These are phyloP conservation scores for Chloroclystis v-ata DNA, from an alignment of 2,888 invertebrate species.

Conservation along the genomic window DNA sequence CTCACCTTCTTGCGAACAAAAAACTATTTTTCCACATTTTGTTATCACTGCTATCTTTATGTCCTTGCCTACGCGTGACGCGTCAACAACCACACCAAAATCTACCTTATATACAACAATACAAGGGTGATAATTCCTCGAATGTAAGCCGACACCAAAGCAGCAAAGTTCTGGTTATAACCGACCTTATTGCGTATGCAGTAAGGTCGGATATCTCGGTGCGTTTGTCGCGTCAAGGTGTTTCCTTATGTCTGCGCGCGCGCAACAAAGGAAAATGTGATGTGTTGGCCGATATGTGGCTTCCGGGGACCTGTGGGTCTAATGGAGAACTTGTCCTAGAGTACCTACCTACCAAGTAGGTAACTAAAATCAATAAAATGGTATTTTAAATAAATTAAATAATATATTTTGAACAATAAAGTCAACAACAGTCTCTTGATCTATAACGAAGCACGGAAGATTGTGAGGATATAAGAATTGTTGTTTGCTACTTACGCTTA, in stretches of 20 bases:
- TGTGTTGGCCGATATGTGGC: constrained; percentile 34
- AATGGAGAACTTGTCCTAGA: constrained; percentile 10
- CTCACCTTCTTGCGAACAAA: constrained; percentile 24
- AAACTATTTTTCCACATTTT: constrained; percentile 26
- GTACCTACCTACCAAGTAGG: no score
- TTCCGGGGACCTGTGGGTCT: constrained; percentile 35
- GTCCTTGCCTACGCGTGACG: constrained; percentile 29
- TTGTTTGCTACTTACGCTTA: no score
- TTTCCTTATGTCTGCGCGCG: constrained; percentile 40
- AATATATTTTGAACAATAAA: no score
- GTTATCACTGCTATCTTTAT: constrained; percentile 30
- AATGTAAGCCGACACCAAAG: not conserved
- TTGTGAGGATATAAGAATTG: no score
- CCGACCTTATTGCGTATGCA: not conserved
- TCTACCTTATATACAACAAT: constrained; percentile 5
- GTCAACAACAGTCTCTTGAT: no score
- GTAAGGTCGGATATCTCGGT: constrained; percentile 11
- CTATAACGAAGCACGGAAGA: no score
- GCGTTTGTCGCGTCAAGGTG: constrained; percentile 35
- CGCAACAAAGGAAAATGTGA: constrained; percentile 43
- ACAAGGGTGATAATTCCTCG: constrained; percentile 13
- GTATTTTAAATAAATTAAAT: no score
- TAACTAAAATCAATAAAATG: no score
- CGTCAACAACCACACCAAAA: not conserved
- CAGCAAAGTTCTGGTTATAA: constrained; percentile 2